Percentiles rank a stretch among this genome's conserved stretches.
Evolutionary conservation across 2,797 vertebrate species (phyloP).

Genomic region (Alosa sapidissima): DNA sequence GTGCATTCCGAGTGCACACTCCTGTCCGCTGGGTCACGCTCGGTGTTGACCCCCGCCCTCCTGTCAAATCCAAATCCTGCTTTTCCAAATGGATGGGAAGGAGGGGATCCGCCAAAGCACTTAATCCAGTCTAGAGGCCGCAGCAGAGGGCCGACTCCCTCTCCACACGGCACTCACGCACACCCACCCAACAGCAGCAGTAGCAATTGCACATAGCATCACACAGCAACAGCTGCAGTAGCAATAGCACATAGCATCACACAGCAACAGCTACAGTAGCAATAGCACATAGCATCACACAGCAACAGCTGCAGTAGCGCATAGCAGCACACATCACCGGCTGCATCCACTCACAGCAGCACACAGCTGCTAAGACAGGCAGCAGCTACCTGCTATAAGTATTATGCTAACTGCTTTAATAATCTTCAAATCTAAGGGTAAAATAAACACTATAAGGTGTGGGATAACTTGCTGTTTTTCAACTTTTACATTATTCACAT

Average conservation of each 20-base stretch:
- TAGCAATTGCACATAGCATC: neutral
- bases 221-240: neutral
- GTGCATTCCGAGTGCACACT: neutral
- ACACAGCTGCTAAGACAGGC: neutral
- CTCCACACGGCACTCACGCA: constrained; percentile 24
- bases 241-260: neutral
- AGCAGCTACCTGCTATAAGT: neutral
- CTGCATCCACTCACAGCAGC: neutral
- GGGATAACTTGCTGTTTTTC: too few species aligned
- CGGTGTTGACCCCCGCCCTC: constrained; percentile 43
- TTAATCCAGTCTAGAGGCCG: constrained; percentile 59
- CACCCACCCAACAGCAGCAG: constrained; percentile 4
- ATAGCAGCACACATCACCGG: neutral
- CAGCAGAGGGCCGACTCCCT: constrained; percentile 35
- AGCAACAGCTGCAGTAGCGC: neutral
- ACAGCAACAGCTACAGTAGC: neutral
- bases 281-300: neutral
- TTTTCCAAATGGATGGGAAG: constrained; percentile 61
- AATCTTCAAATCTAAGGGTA: neutral
- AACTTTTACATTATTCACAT: neutral
- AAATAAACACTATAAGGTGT: neutral
- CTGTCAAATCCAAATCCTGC: constrained; percentile 68
- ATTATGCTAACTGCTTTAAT: neutral
- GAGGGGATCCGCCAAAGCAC: constrained; percentile 59
- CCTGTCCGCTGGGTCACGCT: constrained; percentile 48